These are phyloP conservation scores for Zingel zingel DNA, from an alignment of 2,113 vertebrate genomes.

Conservation along the genomic window DNA sequence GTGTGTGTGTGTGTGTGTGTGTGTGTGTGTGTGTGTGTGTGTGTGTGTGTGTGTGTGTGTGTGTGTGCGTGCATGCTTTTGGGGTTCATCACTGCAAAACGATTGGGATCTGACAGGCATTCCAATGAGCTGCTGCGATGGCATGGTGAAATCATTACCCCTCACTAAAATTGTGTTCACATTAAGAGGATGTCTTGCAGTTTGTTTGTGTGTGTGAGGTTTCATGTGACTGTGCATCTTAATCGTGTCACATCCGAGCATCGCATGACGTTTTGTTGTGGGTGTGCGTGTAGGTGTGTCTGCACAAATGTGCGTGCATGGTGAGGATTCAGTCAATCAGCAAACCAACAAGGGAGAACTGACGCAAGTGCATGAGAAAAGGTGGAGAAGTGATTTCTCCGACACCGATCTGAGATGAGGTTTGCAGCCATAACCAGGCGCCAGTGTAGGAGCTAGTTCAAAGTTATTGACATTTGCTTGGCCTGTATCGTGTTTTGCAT, in stretches of 20 bases:
- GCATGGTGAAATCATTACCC: slow-evolving; percentile 64
- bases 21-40: neutral
- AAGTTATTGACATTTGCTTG: slow-evolving; percentile 26
- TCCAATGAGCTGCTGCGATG: slow-evolving; percentile 65
- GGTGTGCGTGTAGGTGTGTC: slow-evolving; percentile 13
- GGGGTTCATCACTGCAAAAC: slow-evolving; percentile 65
- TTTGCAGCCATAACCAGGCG: slow-evolving; percentile 38
- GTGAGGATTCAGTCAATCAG: slow-evolving; percentile 64
- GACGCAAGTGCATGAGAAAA: slow-evolving; percentile 40
- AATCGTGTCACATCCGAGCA: slow-evolving; percentile 58
- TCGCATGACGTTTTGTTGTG: slow-evolving; percentile 16
- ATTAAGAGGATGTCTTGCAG: slow-evolving; percentile 29
- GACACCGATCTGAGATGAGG: slow-evolving; percentile 46
- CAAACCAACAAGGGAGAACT: slow-evolving; percentile 67
- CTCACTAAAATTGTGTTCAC: slow-evolving; percentile 46
- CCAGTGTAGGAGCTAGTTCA: slow-evolving; percentile 38
- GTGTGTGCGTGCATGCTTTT: neutral
- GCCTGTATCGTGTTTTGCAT: slow-evolving; percentile 15
- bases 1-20: neutral
- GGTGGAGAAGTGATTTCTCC: slow-evolving; percentile 53
- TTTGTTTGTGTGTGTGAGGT: slow-evolving; percentile 9
- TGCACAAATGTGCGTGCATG: slow-evolving; percentile 34
- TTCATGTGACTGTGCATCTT: slow-evolving; percentile 30
- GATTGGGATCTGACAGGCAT: slow-evolving; percentile 72
- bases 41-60: neutral